Base-by-base conservation (phyloP, 37 sponge, comb jelly and placozoan genomes). In the Oscarella lobularis region DNA sequence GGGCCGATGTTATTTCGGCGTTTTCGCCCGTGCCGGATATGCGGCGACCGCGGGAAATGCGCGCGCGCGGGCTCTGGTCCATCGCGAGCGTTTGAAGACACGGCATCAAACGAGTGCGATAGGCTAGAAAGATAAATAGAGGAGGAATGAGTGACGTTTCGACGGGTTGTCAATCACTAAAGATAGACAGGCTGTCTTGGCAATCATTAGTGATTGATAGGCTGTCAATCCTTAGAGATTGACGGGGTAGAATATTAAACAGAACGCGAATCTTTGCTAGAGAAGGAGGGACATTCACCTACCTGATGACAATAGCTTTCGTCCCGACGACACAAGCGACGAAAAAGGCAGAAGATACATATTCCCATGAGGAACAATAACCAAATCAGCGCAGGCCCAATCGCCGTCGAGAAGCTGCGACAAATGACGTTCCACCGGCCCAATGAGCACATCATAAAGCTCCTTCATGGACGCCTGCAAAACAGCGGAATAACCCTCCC, bases 381-480 rank as follows among this genome's bases (percentile, higher is more conserved):
- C 71, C 31, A 68, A 14, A 14, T 68, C 71, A 34, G 71, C 29
- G 6, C 29, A 5, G 6, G 29, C 6, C 5, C 6, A 5, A 14
- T 14, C 31, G 33, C 6, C 6, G 60, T 48, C 60, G 20, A 20
- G 9, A 9, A 48, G 9, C 60, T 48, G 60, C 14, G 60, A 20
- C 6, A 68, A 35, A 68, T 68, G 33, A 32, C 31, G 6, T 14
- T 68, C 71, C 29, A 68, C 6, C 4, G 71, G 71, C 6, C 5
- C 31, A 5, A 14, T 35, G 35, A 68, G 31, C 5, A 68, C 31
- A 14, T 68, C 71, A 68, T 68, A 68, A 5, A 68, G 71, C 6
- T 68, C 71, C 6, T 35, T 4, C 71, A 68, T 68, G 71, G 71
- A 68, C 33, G 71, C 71, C 31, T 14, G 71, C 6, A 68, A 4